Percentiles rank a stretch among this genome's conserved stretches.
Evolutionary conservation across 2,797 vertebrate genomes (phyloP).

Genomic region (Urosaurus nigricauda): DNA sequence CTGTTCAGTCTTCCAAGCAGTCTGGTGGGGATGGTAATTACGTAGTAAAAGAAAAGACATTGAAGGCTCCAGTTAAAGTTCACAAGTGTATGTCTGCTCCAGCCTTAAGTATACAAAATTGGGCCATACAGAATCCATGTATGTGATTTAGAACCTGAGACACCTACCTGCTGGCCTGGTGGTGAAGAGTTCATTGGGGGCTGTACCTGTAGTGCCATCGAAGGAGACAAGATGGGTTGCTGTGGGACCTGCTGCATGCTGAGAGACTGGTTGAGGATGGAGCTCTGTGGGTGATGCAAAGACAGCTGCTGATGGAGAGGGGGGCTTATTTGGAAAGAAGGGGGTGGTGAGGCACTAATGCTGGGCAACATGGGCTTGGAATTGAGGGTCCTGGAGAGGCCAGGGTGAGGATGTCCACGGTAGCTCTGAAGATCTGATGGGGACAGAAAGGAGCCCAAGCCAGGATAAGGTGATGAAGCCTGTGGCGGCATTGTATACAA

Average conservation of each 20-base stretch:
- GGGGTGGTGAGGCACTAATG: slow-evolving; percentile 93
- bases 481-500: slow-evolving; percentile 94
- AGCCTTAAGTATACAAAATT: not conserved
- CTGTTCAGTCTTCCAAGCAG: not conserved
- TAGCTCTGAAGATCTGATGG: slow-evolving; percentile 95
- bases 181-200: slow-evolving; percentile 91
- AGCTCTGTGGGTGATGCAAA: slow-evolving; percentile 89
- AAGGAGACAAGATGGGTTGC: slow-evolving; percentile 93
- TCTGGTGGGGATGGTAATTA: not conserved
- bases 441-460: slow-evolving; percentile 91
- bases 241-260: slow-evolving; percentile 97
- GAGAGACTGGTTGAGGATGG: slow-evolving; percentile 94
- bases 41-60: not conserved
- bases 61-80: not conserved
- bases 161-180: slow-evolving; percentile 93
- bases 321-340: slow-evolving; percentile 95
- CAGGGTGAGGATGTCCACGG: slow-evolving; percentile 86
- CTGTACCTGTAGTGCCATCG: slow-evolving; percentile 96
- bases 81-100: not conserved
- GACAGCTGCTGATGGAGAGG: slow-evolving; percentile 95
- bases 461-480: slow-evolving; percentile 90
- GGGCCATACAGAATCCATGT: too few species aligned
- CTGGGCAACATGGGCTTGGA: slow-evolving; percentile 94
- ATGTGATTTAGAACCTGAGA: not conserved
- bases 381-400: slow-evolving; percentile 88